Evolutionary conservation across 2,113 vertebrate species (phyloP), one percentile per base, ranked within the genome.

Genomic region (Macrotus californicus): DNA sequence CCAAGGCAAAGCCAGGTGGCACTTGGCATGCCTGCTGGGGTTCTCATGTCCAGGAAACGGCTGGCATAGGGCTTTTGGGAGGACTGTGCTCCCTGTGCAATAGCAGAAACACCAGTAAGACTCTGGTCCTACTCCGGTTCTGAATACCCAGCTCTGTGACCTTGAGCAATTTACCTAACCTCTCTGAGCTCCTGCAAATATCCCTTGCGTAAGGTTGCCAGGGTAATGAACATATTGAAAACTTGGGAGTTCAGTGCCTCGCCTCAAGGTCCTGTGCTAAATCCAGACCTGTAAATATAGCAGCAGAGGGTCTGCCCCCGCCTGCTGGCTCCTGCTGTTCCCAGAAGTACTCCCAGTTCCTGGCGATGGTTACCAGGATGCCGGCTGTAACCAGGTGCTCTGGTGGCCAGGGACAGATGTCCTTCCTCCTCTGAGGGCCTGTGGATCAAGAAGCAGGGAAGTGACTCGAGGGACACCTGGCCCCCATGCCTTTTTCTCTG

Each of bases 181-280:
- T 79, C 81, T 94, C 76, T 75, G 56, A 84, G 18, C 24, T 34
- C 54, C 79, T 24, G 11, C 36, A 83, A 80, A 87, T 69, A 72
- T 43, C 50, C 80, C 52, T 50, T 56, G n/a, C 10, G 43, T 48
- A 72, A 86, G 84, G 76, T 83, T 95, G 81, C 75, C n/a, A 50
- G 21, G 59, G 84, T 75, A 7, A 87, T 61, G 73, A 93, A 61
- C 8, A 54, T 29, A 50, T 46, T 69, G 72, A 69, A 95, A 76
- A 88, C 22, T 46, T 67, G 54, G 83, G 91, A 83, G 46, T 76
- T 84, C 31, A 50, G 87, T 48, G 70, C 64, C 73, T 61, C 13
- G 1, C 75, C 91, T 95, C 96, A 92, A 94, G 96, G 96, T 93
- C 96, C 87, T 85, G 36, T 76, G 95, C 96, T 96, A 96, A 95